Percentiles rank a stretch among this genome's conserved stretches.
Evolutionary conservation across 2,888 invertebrate genomes (phyloP).

Genomic region (Mythimna impura): DNA sequence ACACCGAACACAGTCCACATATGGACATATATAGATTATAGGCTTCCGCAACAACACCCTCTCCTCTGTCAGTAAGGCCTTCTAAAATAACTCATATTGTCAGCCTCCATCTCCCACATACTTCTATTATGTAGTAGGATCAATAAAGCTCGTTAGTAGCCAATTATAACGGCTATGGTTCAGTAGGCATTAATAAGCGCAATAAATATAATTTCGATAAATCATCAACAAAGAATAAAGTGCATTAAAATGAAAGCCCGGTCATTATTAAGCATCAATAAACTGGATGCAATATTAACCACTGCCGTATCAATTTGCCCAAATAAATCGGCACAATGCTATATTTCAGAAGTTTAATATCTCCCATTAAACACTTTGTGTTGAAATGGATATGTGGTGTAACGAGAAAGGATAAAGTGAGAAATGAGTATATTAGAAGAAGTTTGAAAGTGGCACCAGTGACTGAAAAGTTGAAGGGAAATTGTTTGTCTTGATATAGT

Average conservation of each 20-base stretch:
- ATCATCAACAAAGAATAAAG: not conserved
- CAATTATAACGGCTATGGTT: not conserved
- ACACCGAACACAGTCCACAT: too few species aligned
- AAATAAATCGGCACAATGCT: not conserved
- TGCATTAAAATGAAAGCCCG: not conserved
- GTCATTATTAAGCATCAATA: not conserved
- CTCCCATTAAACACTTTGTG: not conserved
- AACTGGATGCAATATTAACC: not conserved
- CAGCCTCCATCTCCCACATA: not conserved
- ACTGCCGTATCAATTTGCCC: not conserved
- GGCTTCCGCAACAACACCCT: too few species aligned
- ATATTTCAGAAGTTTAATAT: not conserved
- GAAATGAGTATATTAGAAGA: too few species aligned
- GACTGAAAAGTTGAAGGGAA: too few species aligned
- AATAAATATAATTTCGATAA: not conserved
- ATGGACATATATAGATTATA: not conserved
- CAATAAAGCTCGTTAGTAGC: not conserved
- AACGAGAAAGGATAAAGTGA: too few species aligned
- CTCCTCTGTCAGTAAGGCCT: too few species aligned
- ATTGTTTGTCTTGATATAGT: too few species aligned
- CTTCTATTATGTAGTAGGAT: not conserved
- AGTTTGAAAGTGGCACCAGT: too few species aligned
- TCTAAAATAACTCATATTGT: too few species aligned
- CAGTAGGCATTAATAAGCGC: not conserved
- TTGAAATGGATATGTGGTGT: too few species aligned